Percentiles rank a stretch among this genome's conserved stretches.
These are phyloP conservation scores for Aphelenchoides besseyi DNA, from an alignment of 1,140 invertebrate genomes.

Conservation along the genomic window DNA sequence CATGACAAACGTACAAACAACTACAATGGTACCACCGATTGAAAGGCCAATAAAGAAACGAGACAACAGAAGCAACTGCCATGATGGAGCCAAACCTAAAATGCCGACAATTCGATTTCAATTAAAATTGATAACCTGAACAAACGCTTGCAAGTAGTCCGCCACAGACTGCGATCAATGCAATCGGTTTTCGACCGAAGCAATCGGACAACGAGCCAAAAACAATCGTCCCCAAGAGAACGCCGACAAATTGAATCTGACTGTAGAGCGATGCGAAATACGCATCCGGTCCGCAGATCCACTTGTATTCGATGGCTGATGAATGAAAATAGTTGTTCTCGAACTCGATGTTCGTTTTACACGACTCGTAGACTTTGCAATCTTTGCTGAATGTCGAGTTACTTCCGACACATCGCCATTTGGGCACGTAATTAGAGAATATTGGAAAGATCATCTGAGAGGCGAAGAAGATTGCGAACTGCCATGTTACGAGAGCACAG, in stretches of 20 bases:
- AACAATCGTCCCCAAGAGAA: conserved; percentile 49
- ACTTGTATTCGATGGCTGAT: conserved; percentile 50
- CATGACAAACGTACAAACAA: conserved; percentile 57
- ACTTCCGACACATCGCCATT: conserved; percentile 50
- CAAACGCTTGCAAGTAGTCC: conserved; percentile 34
- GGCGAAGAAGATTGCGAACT: conserved; percentile 59
- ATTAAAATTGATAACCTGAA: conserved; percentile 20
- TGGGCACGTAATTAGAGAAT: conserved; percentile 58
- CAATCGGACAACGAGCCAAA: conserved; percentile 50
- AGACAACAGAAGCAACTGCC: conserved; percentile 44
- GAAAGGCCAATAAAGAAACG: conserved; percentile 50
- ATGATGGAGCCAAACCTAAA: conserved; percentile 48
- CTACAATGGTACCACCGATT: conserved; percentile 57
- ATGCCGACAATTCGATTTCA: conserved; percentile 32
- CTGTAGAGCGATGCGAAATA: conserved; percentile 47
- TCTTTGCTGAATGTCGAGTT: conserved; percentile 42
- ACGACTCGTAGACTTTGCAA: conserved; percentile 35
- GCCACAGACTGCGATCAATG: conserved; percentile 39
- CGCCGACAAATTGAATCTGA: conserved; percentile 43
- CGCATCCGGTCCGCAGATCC: conserved; percentile 51
- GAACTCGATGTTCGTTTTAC: conserved; percentile 32
- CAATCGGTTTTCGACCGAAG: conserved; percentile 55
- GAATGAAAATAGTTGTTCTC: conserved; percentile 50
- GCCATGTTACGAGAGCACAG: conserved; percentile 56
- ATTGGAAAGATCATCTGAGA: conserved; percentile 60